Conservation (phyloP, 2,888 invertebrate genomes). For the Melieria omissa region DNA sequence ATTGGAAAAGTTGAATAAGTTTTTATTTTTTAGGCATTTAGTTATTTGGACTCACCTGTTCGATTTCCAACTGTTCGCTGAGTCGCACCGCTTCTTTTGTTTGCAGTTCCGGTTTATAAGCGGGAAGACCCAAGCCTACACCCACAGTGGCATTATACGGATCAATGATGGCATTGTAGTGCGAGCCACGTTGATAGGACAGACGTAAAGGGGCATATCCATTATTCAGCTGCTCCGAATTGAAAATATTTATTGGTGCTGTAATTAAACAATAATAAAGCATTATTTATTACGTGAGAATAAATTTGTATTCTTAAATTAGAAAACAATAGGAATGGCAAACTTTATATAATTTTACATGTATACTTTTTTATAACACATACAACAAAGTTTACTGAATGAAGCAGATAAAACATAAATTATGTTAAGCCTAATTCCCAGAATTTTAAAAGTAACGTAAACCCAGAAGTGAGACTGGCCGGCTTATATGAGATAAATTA, state of each 20-base stretch:
- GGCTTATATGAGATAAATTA: too few relatives aligned
- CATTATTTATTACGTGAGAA: not conserved
- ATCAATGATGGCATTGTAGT: conserved; percentile 90
- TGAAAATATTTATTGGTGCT: conserved; percentile 90
- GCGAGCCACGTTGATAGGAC: conserved; percentile 86
- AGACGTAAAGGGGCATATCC: conserved; percentile 83
- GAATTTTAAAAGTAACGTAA: too few relatives aligned
- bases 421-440: not conserved
- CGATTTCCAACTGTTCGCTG: conserved; percentile 83
- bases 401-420: not conserved
- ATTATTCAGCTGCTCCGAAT: conserved; percentile 76
- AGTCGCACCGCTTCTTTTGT: conserved; percentile 80
- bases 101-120: conserved; percentile 79
- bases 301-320: not conserved
- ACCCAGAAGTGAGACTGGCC: too few relatives aligned
- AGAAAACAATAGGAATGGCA: not conserved
- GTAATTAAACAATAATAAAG: conserved; percentile 44
- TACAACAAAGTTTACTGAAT: not conserved
- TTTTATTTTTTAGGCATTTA: not conserved
- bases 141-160: conserved; percentile 85
- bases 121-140: conserved; percentile 85
- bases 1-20: conserved; percentile 29
- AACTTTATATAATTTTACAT: not conserved
- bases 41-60: conserved; percentile 71
- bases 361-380: not conserved